A percentile compares a stretch with the other conserved stretches of the same genome.
phyloP scores from a whole-genome alignment of 1,140 invertebrate genomes.

The Halotydeus destructor region DNA sequence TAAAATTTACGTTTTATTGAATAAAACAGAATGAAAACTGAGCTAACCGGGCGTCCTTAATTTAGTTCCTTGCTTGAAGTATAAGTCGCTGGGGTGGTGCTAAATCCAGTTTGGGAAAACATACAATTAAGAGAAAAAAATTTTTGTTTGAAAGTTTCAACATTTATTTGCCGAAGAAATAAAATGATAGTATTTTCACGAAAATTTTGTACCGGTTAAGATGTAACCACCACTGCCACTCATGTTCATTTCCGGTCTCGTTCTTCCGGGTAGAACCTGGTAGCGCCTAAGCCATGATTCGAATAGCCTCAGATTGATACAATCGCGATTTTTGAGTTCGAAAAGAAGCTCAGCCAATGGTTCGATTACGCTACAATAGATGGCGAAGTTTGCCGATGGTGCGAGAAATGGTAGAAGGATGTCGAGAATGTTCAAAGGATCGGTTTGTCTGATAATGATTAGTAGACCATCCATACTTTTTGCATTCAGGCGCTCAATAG shows the following conservation, averaged over 20 bases:
- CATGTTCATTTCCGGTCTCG: conserved; percentile 59
- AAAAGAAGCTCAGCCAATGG: conserved; percentile 24
- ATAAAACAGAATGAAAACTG: too few relatives aligned
- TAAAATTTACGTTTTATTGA: too few relatives aligned
- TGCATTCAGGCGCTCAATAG: conserved; percentile 10
- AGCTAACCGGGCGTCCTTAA: too few relatives aligned
- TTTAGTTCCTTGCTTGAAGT: too few relatives aligned
- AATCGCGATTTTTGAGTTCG: conserved; percentile 26
- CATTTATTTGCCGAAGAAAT: background rate
- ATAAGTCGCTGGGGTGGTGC: too few relatives aligned
- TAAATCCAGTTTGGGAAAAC: too few relatives aligned
- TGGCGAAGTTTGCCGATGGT: conserved; percentile 54
- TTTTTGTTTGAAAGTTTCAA: background rate
- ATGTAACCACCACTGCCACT: conserved; percentile 50
- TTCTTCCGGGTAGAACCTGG: conserved; percentile 61
- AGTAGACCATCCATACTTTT: conserved; percentile 49
- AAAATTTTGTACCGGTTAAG: conserved; percentile 36
- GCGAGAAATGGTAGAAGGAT: conserved; percentile 49
- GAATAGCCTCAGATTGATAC: conserved; percentile 49
- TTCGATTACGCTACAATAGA: conserved; percentile 51
- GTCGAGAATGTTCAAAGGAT: conserved; percentile 52
- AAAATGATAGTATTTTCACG: background rate
- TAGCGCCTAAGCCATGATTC: conserved; percentile 71
- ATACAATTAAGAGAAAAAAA: too few relatives aligned
- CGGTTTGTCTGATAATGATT: conserved; percentile 49